A percentile compares a stretch with the other conserved stretches of the same genome.
phyloP scores from a whole-genome alignment of 2,888 invertebrate genomes.

The Perithous albicinctus region DNA sequence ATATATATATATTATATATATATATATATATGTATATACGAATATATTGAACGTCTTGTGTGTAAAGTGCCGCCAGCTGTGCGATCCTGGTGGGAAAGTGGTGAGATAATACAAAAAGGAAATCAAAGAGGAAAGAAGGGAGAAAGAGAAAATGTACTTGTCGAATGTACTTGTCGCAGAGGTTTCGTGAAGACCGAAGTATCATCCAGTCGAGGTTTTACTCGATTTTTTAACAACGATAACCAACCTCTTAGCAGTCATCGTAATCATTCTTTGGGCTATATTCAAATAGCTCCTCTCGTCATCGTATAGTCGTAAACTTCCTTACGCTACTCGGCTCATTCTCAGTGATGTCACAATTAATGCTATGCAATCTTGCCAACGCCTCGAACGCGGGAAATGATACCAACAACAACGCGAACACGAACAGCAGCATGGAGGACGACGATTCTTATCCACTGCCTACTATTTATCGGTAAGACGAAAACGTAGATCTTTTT shows the following conservation, averaged over 20 bases:
- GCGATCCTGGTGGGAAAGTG: slow-evolving; percentile 19
- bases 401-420: slow-evolving; percentile 88
- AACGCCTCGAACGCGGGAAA: slow-evolving; percentile 83
- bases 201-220: slow-evolving; percentile 51
- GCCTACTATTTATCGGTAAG: slow-evolving; percentile 95
- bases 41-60: slow-evolving; percentile 2
- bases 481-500: background rate
- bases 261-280: slow-evolving; percentile 7
- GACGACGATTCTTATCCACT: slow-evolving; percentile 92
- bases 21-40: slow-evolving; percentile 4
- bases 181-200: slow-evolving; percentile 67
- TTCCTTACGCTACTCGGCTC: slow-evolving; percentile 11
- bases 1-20: slow-evolving; percentile 8
- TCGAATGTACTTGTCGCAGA: slow-evolving; percentile 67
- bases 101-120: slow-evolving; percentile 10
- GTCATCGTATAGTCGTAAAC: slow-evolving; percentile 36
- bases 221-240: slow-evolving; percentile 33
- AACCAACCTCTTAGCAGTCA: slow-evolving; percentile 7
- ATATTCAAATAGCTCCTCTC: slow-evolving; percentile 1
- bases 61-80: slow-evolving; percentile 1
- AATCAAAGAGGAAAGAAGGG: slow-evolving; percentile 7
- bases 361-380: slow-evolving; percentile 89
- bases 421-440: slow-evolving; percentile 93
- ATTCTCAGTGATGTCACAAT: slow-evolving; percentile 88
- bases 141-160: too few species aligned